Base-by-base conservation (phyloP, 2,888 invertebrate genomes). In the Chloroclysta siterata region DNA sequence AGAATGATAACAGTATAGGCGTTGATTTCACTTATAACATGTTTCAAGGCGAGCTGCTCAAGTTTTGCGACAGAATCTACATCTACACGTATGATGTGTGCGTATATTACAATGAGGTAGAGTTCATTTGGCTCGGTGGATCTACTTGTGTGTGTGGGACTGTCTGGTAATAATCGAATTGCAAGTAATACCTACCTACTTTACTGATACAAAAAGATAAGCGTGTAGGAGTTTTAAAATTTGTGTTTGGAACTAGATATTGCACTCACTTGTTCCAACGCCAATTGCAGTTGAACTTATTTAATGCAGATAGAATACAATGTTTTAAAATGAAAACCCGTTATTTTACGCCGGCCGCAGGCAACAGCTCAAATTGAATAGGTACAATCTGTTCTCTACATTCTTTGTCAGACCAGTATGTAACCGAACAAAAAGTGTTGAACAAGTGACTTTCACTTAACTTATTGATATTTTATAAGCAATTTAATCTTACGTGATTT, bases 1-100 rank as follows among this genome's bases (percentile, higher is more conserved):
- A 62, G 39, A 47, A 17, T 53, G 56, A 61, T 62, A 52, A 62
- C 55, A 15, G 39, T 47, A 54, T 7, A 33, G 42, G 52, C 15
- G 62, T 63, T 53, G 62, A 63, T 57, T 57, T 48, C 53, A 33
- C 53, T 53, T 36, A 11, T 53, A 61, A 65, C 65, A 52, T 46
- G 60, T 61, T 65, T 62, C 65, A 61, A 65, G 61, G 65, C 51
- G 6, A 65, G 46, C 65, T 52, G 52, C 61, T 54, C 53, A 55
- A 62, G 61, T 65, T 65, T 54, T 54, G 58, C 58, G 54, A 57
- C 53, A 53, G 53, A 63, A 57, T 57, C 42, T 50, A 53, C 62
- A 52, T 46, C 17, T 29, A 22, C 29, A 50, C 33, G 36, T 29
- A 8, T 14, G 14, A 13, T 39, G 47, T 46, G 46, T 29, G 41